These are phyloP conservation scores for Orientallactaga bullata DNA, from an alignment of 2,113 vertebrate species.

Conservation along the genomic window DNA sequence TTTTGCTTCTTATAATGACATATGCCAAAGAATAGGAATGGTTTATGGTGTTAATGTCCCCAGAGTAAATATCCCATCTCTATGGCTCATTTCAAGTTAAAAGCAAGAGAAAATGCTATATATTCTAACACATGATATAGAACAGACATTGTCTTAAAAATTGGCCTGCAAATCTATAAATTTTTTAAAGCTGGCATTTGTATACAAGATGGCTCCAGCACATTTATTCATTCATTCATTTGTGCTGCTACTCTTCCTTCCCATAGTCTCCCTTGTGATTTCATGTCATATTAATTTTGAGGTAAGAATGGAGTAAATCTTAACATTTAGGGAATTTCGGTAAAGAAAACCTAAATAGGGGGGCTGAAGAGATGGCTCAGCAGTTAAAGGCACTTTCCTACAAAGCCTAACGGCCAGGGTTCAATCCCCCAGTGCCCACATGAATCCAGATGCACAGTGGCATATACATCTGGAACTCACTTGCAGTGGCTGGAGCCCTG, in stretches of 20 bases:
- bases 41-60: background rate
- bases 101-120: background rate
- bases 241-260: too few species aligned
- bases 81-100: background rate
- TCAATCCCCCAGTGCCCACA: too few species aligned
- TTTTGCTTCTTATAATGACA: slow-evolving; percentile 31
- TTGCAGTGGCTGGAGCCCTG: too few species aligned
- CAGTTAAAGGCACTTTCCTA: too few species aligned
- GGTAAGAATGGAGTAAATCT: too few species aligned
- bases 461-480: too few species aligned
- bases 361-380: too few species aligned
- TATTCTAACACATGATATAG: background rate
- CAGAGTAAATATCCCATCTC: background rate
- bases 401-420: too few species aligned
- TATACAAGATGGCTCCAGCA: background rate
- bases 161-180: background rate
- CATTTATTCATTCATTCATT: background rate
- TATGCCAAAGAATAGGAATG: background rate
- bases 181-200: slow-evolving; percentile 43
- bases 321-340: background rate
- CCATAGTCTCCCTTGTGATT: too few species aligned
- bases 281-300: too few species aligned
- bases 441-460: too few species aligned
- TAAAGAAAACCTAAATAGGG: background rate
- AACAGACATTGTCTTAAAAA: slow-evolving; percentile 29